Percentiles rank a stretch among this genome's conserved stretches.
phyloP scores from a whole-genome alignment of 2,888 invertebrate genomes.

The Muscina levida region DNA sequence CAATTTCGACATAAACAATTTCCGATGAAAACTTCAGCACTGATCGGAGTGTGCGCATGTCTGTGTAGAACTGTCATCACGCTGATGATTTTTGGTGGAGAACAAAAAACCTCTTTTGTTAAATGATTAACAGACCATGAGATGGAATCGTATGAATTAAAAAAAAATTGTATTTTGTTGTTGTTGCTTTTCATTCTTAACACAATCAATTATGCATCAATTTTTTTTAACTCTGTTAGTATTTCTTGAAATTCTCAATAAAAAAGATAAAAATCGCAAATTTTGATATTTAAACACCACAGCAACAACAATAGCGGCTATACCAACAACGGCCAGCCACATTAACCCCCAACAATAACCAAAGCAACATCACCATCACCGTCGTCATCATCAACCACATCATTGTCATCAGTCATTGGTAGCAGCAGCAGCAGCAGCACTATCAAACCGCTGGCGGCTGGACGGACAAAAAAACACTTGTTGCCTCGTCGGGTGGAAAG shows the following conservation, averaged over 20 bases:
- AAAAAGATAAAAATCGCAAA: conserved; percentile 65
- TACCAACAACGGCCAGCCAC: background rate
- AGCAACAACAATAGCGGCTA: too few species aligned
- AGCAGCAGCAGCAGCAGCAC: background rate
- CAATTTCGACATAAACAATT: conserved; percentile 52
- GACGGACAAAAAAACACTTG: conserved; percentile 44
- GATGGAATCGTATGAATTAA: conserved; percentile 9
- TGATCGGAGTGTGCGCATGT: background rate
- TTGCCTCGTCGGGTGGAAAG: conserved; percentile 32
- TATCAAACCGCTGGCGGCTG: too few species aligned
- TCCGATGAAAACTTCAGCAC: conserved; percentile 52
- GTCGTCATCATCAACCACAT: background rate
- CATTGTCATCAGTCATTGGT: conserved; percentile 1
- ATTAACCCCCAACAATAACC: too few species aligned
- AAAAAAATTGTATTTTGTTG: too few species aligned
- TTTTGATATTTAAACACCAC: conserved; percentile 33
- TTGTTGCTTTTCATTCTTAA: too few species aligned
- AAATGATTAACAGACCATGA: conserved; percentile 33
- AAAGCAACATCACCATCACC: too few species aligned
- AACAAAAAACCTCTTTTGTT: conserved; percentile 9
- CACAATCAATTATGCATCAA: conserved; percentile 66
- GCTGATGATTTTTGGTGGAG: background rate
- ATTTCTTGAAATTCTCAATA: conserved; percentile 55
- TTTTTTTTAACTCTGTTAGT: conserved; percentile 38
- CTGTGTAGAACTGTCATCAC: conserved; percentile 26